A percentile compares a stretch with the other conserved stretches of the same genome.
Evolutionary conservation across 2,113 vertebrate genomes (phyloP).

Genomic region (Brachyhypopomus gauderio): DNA sequence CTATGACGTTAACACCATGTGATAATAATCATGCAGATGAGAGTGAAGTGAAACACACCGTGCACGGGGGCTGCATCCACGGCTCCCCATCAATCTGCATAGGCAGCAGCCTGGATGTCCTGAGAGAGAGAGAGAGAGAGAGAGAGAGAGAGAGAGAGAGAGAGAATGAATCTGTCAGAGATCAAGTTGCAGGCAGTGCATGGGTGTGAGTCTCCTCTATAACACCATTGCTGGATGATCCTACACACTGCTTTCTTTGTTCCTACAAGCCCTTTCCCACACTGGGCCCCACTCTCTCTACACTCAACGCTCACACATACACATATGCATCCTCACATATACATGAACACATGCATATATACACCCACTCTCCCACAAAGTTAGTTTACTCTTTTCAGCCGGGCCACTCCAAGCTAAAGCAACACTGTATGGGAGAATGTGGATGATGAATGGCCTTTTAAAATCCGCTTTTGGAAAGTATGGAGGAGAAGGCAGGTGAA

Average conservation of each 20-base stretch:
- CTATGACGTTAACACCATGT: background rate
- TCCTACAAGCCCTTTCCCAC: constrained; percentile 71
- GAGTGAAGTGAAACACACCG: constrained; percentile 72
- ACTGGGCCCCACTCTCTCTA: constrained; percentile 67
- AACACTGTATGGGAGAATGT: constrained; percentile 60
- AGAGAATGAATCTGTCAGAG: constrained; percentile 34
- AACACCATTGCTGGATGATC: constrained; percentile 63
- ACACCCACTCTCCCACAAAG: constrained; percentile 53
- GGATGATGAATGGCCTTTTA: constrained; percentile 60
- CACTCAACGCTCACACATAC: constrained; percentile 56
- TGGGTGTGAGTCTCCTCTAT: constrained; percentile 60
- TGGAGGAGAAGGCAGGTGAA: constrained; percentile 35
- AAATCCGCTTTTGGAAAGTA: constrained; percentile 58
- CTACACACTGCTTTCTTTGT: constrained; percentile 73
- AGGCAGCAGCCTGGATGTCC: constrained; percentile 88
- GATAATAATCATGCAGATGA: constrained; percentile 8
- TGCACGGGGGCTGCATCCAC: constrained; percentile 94
- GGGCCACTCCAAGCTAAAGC: constrained; percentile 54
- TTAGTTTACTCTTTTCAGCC: constrained; percentile 66
- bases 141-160: constrained; percentile 18
- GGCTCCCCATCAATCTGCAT: constrained; percentile 98
- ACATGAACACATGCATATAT: constrained; percentile 43
- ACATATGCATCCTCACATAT: constrained; percentile 37
- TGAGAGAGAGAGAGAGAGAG: constrained; percentile 58
- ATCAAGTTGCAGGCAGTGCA: constrained; percentile 65